Evolutionary conservation across 2,113 vertebrate genomes (phyloP).

Genomic region (Sarotherodon lohbergeri): DNA sequence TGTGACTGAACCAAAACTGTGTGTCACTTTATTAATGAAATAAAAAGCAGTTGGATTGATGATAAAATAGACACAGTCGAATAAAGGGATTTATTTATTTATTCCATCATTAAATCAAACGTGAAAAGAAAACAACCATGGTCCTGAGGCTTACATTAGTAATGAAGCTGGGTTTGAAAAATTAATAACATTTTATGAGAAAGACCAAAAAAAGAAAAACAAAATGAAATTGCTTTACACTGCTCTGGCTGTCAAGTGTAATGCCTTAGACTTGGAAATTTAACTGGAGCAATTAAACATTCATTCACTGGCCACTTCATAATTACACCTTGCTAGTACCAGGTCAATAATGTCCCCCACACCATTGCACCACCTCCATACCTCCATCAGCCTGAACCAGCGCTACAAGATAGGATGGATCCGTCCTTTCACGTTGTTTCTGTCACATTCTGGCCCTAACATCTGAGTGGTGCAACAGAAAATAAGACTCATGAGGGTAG

Average conservation of each 20-base stretch:
- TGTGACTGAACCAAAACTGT: background rate
- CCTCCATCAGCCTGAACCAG: background rate
- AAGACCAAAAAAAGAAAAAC: background rate
- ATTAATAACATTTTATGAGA: background rate
- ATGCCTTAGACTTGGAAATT: background rate
- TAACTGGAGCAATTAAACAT: background rate
- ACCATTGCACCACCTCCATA: background rate
- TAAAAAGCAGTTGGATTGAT: background rate
- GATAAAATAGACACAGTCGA: background rate
- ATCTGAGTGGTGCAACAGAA: background rate
- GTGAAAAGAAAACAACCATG: background rate
- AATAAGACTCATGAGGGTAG: background rate
- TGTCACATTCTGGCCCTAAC: background rate
- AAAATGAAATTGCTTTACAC: background rate
- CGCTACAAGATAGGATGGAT: background rate
- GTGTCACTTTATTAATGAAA: background rate
- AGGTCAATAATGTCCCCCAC: background rate
- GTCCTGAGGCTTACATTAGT: background rate
- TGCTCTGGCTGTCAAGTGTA: background rate
- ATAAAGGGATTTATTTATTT: background rate
- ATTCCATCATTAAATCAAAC: background rate
- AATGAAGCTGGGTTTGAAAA: fast-evolving
- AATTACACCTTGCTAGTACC: background rate
- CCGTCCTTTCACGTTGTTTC: background rate
- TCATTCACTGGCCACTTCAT: background rate